Evolutionary conservation across 2,888 invertebrate species (phyloP), one percentile per base, ranked within the genome.

Genomic region (Epiblema foenella): DNA sequence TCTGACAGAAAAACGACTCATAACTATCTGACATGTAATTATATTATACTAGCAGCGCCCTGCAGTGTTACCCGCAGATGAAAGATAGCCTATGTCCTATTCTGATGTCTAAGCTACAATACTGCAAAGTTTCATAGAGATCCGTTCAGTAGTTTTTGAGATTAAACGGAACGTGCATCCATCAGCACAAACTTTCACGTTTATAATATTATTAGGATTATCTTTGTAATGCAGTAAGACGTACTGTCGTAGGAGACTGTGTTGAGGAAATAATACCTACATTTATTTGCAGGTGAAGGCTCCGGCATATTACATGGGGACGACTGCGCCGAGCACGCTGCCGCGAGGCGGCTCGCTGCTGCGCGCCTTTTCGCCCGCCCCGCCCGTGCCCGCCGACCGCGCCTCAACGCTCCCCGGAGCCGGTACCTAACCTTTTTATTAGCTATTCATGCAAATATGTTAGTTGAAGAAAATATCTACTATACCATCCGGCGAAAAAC

Each of bases 271-370:
- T 2, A 12, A 8, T 2, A 9, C 24, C 2, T n/a, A 37, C 8
- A 29, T 54, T 51, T 39, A 37, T 20, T 72, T 67, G 7, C 77
- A 92, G 91, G 87, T 83, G 5, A 95, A 94, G 77, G 94, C 94
- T n/a, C 95, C 95, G 15, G 96, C 96, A 4, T 96, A 96, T 84
- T 96, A 96, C 88, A 96, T 96, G 91, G 95, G 96, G 1, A 94
- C 95, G 54, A 84, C 90, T 0, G 88, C 89, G 0, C 89, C 93
- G 0, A 95, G 94, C 80, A 96, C 96, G 10, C 87, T 96, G 68
- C 96, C 96, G 0, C 93, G 96, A 20, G 95, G 96, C 11, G 95
- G 94, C 0, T 93, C 95, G 5, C 90, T 95, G 74, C 87, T 96
- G 58, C 90, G 96, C 63, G 95, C 96, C 0, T 96, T 96, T 83